A percentile compares a stretch with the other conserved stretches of the same genome.
phyloP scores from a whole-genome alignment of 2,113 vertebrate species.

The Grantiella picta region DNA sequence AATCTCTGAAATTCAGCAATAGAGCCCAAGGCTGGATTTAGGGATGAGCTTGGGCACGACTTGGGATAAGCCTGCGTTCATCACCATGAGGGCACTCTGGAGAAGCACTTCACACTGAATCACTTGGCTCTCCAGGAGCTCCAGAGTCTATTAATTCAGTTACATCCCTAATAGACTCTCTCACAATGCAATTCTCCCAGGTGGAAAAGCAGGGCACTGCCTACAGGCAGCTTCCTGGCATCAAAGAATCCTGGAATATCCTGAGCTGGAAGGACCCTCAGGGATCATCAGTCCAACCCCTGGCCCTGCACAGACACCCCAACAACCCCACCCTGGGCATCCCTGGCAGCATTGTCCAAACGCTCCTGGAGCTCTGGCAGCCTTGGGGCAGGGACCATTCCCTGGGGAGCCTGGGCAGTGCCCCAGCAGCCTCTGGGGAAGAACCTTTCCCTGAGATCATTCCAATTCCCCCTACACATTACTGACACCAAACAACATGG shows the following conservation, averaged over 20 bases:
- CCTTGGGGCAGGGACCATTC: background rate
- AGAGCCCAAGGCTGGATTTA: background rate
- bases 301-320: background rate
- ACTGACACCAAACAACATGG: rapidly evolving
- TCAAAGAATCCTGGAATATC: background rate
- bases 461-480: background rate
- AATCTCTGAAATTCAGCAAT: background rate
- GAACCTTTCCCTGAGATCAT: background rate
- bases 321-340: background rate
- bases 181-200: background rate
- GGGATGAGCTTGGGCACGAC: background rate
- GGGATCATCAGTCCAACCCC: rapidly evolving
- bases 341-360: background rate
- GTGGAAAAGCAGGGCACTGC: background rate
- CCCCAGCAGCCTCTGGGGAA: background rate
- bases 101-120: background rate
- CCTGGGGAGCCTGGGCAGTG: background rate
- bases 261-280: rapidly evolving
- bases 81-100: background rate
- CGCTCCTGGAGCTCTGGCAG: background rate
- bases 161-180: background rate
- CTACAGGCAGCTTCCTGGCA: rapidly evolving
- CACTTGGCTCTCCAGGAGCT: background rate
- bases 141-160: background rate
- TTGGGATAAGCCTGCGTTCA: background rate